These are phyloP conservation scores for Drosophila atripex DNA, from an alignment of 2,888 invertebrate species.

Conservation along the genomic window DNA sequence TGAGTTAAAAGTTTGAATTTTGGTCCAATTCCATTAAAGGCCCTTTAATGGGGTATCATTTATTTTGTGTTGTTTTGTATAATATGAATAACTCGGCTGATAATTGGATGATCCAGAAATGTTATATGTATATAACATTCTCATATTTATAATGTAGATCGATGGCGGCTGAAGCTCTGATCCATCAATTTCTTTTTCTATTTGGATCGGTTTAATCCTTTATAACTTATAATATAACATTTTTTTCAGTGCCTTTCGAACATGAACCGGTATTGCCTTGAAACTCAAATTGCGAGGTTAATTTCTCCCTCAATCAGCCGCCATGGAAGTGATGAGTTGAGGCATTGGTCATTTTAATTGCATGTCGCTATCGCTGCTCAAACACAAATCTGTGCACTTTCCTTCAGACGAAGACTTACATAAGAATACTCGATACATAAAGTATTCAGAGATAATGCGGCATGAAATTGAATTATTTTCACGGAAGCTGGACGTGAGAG, in stretches of 20 bases:
- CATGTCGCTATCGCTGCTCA: constrained; percentile 3
- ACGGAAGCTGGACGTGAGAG: constrained; percentile 40
- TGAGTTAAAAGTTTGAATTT: too few species aligned
- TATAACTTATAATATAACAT: too few species aligned
- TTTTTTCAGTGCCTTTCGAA: constrained; percentile 13
- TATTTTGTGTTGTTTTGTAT: too few species aligned
- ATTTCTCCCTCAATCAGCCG: constrained; percentile 58
- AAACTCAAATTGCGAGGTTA: constrained; percentile 11
- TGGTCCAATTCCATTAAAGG: too few species aligned
- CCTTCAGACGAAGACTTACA: constrained; percentile 46
- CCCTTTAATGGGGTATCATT: too few species aligned
- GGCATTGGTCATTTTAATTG: constrained; percentile 29
- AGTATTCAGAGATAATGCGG: constrained; percentile 43
- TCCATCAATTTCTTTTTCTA: too few species aligned
- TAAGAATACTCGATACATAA: constrained; percentile 50
- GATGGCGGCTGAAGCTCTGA: too few species aligned
- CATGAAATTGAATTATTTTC: constrained; percentile 66
- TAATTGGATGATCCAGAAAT: too few species aligned
- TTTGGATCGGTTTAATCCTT: too few species aligned
- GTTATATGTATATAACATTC: too few species aligned
- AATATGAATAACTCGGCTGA: too few species aligned
- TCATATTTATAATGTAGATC: too few species aligned
- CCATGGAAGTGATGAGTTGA: constrained; percentile 35
- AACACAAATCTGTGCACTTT: constrained; percentile 18
- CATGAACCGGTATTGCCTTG: constrained; percentile 31